phyloP scores from a whole-genome alignment of 2,888 invertebrate species.

The Cecidostiba fungosa region DNA sequence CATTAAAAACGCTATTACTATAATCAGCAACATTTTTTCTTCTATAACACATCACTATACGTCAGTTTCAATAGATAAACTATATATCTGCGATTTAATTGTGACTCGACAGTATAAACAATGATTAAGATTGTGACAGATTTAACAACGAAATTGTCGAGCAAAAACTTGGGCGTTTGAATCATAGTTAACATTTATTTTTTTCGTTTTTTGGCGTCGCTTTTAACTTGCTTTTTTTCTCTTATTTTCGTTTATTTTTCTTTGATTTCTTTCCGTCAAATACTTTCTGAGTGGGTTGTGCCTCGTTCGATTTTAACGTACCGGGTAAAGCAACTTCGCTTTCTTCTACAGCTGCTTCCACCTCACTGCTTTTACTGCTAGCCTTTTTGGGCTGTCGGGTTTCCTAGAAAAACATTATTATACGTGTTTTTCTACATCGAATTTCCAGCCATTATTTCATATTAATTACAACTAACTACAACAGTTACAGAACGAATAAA shows the following conservation, averaged over 20 bases:
- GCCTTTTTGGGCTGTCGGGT: slow-evolving; percentile 58
- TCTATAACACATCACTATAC: slow-evolving; percentile 59
- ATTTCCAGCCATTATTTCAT: neutral
- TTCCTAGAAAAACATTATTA: slow-evolving; percentile 59
- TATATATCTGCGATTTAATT: slow-evolving; percentile 63
- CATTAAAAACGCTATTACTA: slow-evolving; percentile 41
- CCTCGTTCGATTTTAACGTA: slow-evolving; percentile 58
- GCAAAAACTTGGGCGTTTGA: neutral
- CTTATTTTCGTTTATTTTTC: slow-evolving; percentile 4
- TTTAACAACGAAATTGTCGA: slow-evolving; percentile 17
- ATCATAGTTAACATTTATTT: neutral
- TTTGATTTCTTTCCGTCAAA: slow-evolving; percentile 38
- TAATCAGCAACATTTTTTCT: slow-evolving; percentile 26
- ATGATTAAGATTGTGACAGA: slow-evolving; percentile 30
- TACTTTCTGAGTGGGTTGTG: slow-evolving; percentile 34
- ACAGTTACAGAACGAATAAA: slow-evolving; percentile 39
- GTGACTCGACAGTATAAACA: slow-evolving; percentile 30
- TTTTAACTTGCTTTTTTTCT: slow-evolving; percentile 39
- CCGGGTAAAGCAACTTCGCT: slow-evolving; percentile 64
- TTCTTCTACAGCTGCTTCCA: slow-evolving; percentile 61
- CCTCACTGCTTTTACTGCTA: slow-evolving; percentile 57
- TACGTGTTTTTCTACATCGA: slow-evolving; percentile 29
- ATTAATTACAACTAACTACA: slow-evolving; percentile 31
- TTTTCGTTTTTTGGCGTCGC: slow-evolving; percentile 19
- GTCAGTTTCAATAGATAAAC: slow-evolving; percentile 62